Base-by-base conservation (phyloP, 2,797 vertebrate genomes). In the Etheostoma nigrum region DNA sequence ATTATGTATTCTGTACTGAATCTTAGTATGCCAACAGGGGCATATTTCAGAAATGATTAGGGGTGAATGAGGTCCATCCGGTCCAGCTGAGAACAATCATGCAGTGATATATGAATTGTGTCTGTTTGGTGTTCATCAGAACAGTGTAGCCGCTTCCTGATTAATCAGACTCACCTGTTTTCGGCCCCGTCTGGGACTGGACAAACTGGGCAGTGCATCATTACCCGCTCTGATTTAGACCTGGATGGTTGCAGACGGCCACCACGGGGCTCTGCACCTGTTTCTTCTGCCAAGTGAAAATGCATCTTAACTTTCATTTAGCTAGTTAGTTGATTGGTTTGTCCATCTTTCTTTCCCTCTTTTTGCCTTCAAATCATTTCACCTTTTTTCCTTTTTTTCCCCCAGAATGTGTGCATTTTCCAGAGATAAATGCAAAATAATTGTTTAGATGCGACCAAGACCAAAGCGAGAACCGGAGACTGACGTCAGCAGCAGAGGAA, bases 91-190 rank as follows among this genome's bases (percentile, higher is more conserved):
- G 87, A 89, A 87, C 91, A 88, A 86, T 91, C 88, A 82, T 19
- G 65, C 42, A 0, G 44, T 65, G 85, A 92, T 85, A 65, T 83
- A 91, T 91, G 84, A 90, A 82, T 85, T 74, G 74, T 68, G 84
- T 90, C 87, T 85, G 88, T 59, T 90, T 40, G 73, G 75, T 87
- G 86, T 90, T 90, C 89, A 80, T 83, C 75, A 25, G 79, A 68
- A 70, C 64, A 54, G 74, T 69, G 72, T 27, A 62, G 69, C 83
- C 42, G 69, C 87, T 45, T 88, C 76, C 84, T 89, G 89, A 89
- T 90, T 91, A 92, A 92, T 91, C 89, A 75, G 81, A 82, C 84
- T 91, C 89, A 90, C 86, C 91, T 93, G 91, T 65, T 89, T 82
- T 58, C 62, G 1, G 64, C 36, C 49, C 67, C 85, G 68, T 84